Evolutionary conservation across 2,113 vertebrate genomes (phyloP), one percentile per base, ranked within the genome.

Genomic region (Cavia porcellus): DNA sequence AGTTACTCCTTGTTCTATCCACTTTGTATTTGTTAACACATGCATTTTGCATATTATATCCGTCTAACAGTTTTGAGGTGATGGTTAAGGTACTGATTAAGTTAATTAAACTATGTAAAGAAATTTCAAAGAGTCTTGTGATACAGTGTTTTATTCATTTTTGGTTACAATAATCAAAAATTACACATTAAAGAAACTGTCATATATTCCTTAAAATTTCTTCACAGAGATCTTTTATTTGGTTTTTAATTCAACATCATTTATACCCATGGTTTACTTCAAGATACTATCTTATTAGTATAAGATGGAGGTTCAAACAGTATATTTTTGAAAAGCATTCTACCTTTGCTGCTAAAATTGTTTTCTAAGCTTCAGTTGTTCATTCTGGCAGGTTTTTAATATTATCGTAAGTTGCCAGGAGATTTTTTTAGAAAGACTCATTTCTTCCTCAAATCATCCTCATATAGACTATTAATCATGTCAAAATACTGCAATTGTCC

Each of bases 401-500:
- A 70, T 80, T 84, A 74, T 59, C 47, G 61, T 55, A 90, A 90
- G 14, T 83, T 32, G 12, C 30, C 38, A 55, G 80, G 1, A 80
- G 22, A 62, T 50, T 3, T 12, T 35, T 70, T 74, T 55, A 17
- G 24, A 4, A 74, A 94, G 38, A 85, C 3, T 64, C 28, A 35
- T 24, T 59, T 7, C 4, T 96, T 68, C 17, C 35, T 82, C 50
- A 30, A 47, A 11, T 42, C 7, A 80, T 28, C 20, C 11, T 90
- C 55, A 42, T 64, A 1, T 61, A 32, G 24, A 77, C 57, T 28
- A 35, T 28, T 79, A n/a, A 79, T 84, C 70, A 80, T 45, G 19
- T 86, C 38, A 90, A 88, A 91, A 93, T 88, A 55, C 38, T 80
- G 24, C 15, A 90, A 66, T 5, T 95, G 22, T 90, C 25, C 28